Conservation (phyloP, 2,888 invertebrate genomes). For the Ditula angustiorana region DNA sequence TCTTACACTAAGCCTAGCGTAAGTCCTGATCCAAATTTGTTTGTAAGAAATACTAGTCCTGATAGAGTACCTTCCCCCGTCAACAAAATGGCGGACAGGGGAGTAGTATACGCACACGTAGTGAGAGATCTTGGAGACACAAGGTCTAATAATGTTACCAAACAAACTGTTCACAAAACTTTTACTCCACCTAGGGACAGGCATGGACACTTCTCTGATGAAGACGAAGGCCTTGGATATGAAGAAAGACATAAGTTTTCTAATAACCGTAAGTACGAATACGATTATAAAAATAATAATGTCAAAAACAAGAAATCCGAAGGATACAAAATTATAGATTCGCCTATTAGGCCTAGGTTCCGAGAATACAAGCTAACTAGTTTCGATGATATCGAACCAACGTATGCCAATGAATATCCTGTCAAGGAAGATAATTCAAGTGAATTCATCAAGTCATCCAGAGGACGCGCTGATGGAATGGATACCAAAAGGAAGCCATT, state of each 20-base stretch:
- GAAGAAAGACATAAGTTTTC: slow-evolving; percentile 84
- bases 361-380: slow-evolving; percentile 84
- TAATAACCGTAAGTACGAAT: slow-evolving; percentile 67
- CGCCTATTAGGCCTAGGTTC: slow-evolving; percentile 87
- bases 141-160: slow-evolving; percentile 58
- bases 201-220: slow-evolving; percentile 88
- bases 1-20: slow-evolving; percentile 90
- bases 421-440: slow-evolving; percentile 60
- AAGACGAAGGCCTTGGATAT: slow-evolving; percentile 92
- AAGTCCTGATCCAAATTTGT: slow-evolving; percentile 79
- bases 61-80: slow-evolving; percentile 76
- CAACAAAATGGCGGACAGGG: slow-evolving; percentile 82
- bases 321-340: slow-evolving; percentile 80
- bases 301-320: slow-evolving; percentile 74
- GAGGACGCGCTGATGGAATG: slow-evolving; percentile 89
- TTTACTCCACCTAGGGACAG: slow-evolving; percentile 77
- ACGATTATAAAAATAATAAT: slow-evolving; percentile 81
- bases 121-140: slow-evolving; percentile 77
- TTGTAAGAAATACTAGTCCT: slow-evolving; percentile 76
- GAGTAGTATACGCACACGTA: slow-evolving; percentile 92
- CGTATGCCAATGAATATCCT: slow-evolving; percentile 76
- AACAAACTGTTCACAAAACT: slow-evolving; percentile 83
- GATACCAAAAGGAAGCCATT: slow-evolving; percentile 85
- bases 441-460: slow-evolving; percentile 72
- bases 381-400: slow-evolving; percentile 81